Evolutionary conservation across 2,113 vertebrate genomes (phyloP).

Genomic region (Strix uralensis): DNA sequence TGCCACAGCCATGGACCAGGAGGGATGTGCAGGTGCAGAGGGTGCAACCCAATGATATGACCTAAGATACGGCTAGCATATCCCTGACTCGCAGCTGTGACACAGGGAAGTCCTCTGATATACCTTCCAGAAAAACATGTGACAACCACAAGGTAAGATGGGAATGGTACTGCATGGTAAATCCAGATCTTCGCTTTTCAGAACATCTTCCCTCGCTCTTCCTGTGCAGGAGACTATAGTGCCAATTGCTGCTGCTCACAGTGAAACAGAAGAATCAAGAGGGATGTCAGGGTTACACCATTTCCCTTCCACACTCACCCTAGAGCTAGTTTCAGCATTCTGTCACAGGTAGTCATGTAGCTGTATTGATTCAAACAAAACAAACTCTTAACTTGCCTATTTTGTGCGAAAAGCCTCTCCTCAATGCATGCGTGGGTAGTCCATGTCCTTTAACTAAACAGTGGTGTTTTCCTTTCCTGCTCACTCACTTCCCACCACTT

Average conservation of each 20-base stretch:
- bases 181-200: not conserved
- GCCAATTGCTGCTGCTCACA: not conserved
- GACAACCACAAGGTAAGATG: not conserved
- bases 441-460: not conserved
- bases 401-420: not conserved
- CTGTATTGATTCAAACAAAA: not conserved
- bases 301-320: not conserved
- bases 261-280: not conserved
- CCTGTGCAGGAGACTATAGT: not conserved
- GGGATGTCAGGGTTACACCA: not conserved
- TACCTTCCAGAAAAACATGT: not conserved
- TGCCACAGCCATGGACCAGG: not conserved
- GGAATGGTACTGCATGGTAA: not conserved
- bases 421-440: not conserved
- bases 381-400: not conserved
- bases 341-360: not conserved
- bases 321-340: not conserved
- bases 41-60: rapidly evolving
- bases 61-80: not conserved
- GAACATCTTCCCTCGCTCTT: not conserved
- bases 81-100: not conserved
- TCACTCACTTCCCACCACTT: not conserved
- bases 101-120: not conserved
- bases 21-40: not conserved
- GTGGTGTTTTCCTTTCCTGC: not conserved